Evolutionary conservation across 2,888 invertebrate genomes (phyloP).

Genomic region (Amphimallon solstitiale): DNA sequence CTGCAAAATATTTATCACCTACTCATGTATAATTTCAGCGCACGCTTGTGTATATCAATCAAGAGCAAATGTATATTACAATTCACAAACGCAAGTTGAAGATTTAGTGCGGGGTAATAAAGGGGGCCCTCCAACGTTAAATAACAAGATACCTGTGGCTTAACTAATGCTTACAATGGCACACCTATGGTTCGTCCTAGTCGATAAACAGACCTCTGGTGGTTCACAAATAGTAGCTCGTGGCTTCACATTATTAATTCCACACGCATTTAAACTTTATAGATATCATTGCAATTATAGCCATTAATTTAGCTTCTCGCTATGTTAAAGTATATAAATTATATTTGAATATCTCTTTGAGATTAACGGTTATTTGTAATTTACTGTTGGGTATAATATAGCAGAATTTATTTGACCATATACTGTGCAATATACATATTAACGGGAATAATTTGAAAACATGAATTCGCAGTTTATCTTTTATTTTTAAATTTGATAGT

Average conservation of each 20-base stretch:
- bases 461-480: too few species aligned
- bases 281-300: conserved; percentile 19
- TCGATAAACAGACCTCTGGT: conserved; percentile 35
- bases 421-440: too few species aligned
- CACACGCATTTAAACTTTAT: conserved; percentile 21
- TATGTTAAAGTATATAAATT: background rate
- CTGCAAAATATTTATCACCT: too few species aligned
- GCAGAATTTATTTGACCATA: too few species aligned
- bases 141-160: conserved; percentile 38
- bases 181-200: conserved; percentile 38
- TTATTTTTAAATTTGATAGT: too few species aligned
- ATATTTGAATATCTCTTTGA: too few species aligned
- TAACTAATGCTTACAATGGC: conserved; percentile 26
- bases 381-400: too few species aligned
- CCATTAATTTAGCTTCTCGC: conserved; percentile 8
- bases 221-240: conserved; percentile 24
- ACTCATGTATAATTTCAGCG: too few species aligned
- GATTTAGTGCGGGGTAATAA: conserved; percentile 20
- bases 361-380: too few species aligned
- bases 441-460: too few species aligned
- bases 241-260: conserved; percentile 32
- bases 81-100: conserved; percentile 4
- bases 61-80: background rate
- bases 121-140: conserved; percentile 6
- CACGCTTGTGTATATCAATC: too few species aligned